A percentile compares a stretch with the other conserved stretches of the same genome.
Conservation (phyloP, 2,888 invertebrate species). For the Trichopoda pennipes region DNA sequence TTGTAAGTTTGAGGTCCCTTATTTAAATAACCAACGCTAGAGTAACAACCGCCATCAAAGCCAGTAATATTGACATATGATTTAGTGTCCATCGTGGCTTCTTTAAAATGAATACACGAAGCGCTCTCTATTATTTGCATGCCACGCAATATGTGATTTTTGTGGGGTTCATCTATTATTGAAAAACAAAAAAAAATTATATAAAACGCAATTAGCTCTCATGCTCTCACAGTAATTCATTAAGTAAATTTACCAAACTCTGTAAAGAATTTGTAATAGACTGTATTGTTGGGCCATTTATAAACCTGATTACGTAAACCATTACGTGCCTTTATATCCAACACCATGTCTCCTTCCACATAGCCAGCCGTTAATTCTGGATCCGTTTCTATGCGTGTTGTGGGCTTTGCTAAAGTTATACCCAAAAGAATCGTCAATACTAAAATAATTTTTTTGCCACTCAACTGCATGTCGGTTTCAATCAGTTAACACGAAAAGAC, state of each 20-base stretch:
- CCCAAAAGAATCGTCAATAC: slow-evolving; percentile 16
- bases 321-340: slow-evolving; percentile 83
- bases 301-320: slow-evolving; percentile 83
- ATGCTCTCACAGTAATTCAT: too few species aligned
- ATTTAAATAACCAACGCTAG: slow-evolving; percentile 85
- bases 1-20: slow-evolving; percentile 79
- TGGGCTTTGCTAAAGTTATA: slow-evolving; percentile 30
- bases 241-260: slow-evolving; percentile 50
- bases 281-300: slow-evolving; percentile 85
- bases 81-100: slow-evolving; percentile 81
- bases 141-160: slow-evolving; percentile 84
- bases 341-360: slow-evolving; percentile 88
- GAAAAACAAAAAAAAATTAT: neutral
- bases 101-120: slow-evolving; percentile 87
- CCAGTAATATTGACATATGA: slow-evolving; percentile 75
- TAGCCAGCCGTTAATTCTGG: slow-evolving; percentile 89
- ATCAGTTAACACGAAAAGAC: too few species aligned
- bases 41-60: slow-evolving; percentile 85
- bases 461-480: too few species aligned
- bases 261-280: slow-evolving; percentile 85
- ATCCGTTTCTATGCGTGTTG: slow-evolving; percentile 79
- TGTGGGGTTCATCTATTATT: slow-evolving; percentile 81
- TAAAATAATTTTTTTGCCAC: neutral
- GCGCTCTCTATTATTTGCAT: slow-evolving; percentile 87
- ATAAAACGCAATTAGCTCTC: too few species aligned